Evolutionary conservation across 2,888 invertebrate genomes (phyloP), one percentile per base, ranked within the genome.

Genomic region (Suillia variegata): DNA sequence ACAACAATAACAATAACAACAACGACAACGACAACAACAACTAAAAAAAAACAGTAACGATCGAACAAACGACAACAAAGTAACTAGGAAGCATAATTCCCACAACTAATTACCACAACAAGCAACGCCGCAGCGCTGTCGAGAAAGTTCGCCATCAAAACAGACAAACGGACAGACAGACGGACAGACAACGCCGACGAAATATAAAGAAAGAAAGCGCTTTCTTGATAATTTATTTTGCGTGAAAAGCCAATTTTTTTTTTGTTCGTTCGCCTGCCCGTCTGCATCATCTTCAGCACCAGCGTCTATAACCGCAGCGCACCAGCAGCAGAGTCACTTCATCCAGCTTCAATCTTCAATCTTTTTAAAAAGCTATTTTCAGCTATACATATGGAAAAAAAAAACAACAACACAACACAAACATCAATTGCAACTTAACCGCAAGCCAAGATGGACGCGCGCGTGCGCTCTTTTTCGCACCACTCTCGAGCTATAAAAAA

Each of bases 41-140:
- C n/a, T n/a, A n/a, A n/a, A n/a, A n/a, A n/a, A n/a, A n/a, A n/a
- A n/a, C n/a, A n/a, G n/a, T n/a, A n/a, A n/a, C n/a, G n/a, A n/a
- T n/a, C n/a, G n/a, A n/a, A n/a, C n/a, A n/a, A n/a, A n/a, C n/a
- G n/a, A 38, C 54, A 54, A 45, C 56, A 54, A 57, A 60, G 59
- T 49, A 77, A 75, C 76, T 70, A 77, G 75, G 75, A 75, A 75
- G 75, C 75, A 75, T 71, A 73, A 76, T 76, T 77, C 73, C 70
- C 76, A 74, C 63, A 70, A 71, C 70, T 75, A 75, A 76, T 74
- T 75, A 73, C 68, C 45, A 45, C n/a, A n/a, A n/a, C n/a, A n/a
- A n/a, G n/a, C n/a, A n/a, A n/a, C n/a, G n/a, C 38, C 38, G n/a
- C 38, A 18, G 10, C 54, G 18, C 22, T 33, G 26, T 20, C 34